A percentile compares a stretch with the other conserved stretches of the same genome.
Conservation (phyloP, 2,113 vertebrate species). For the Siniperca chuatsi region DNA sequence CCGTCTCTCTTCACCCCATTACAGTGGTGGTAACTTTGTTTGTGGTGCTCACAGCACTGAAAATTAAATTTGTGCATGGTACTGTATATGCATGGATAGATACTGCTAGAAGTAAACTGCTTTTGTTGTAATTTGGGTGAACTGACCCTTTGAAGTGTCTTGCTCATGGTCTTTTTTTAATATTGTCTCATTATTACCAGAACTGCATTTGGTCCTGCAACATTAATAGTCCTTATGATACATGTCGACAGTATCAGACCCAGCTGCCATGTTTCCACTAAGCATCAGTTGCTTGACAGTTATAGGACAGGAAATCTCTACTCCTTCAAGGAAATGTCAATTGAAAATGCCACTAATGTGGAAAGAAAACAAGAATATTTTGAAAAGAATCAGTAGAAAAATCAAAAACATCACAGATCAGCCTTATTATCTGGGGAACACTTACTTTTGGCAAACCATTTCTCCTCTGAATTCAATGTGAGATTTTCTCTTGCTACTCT, state of each 20-base stretch:
- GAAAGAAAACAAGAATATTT: constrained; percentile 38
- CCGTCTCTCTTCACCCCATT: no score
- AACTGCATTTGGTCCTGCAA: neutral
- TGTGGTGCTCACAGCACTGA: neutral
- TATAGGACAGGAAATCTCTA: constrained; percentile 31
- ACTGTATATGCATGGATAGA: neutral
- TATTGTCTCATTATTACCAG: constrained; percentile 6
- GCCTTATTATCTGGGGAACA: constrained; percentile 8
- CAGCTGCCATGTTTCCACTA: constrained; percentile 7
- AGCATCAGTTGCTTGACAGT: constrained; percentile 39
- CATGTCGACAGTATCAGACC: constrained; percentile 10
- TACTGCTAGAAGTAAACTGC: neutral
- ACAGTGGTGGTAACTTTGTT: no score
- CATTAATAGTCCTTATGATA: constrained; percentile 4
- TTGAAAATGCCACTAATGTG: constrained; percentile 45
- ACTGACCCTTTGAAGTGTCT: neutral
- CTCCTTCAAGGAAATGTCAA: constrained; percentile 38
- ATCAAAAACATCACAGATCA: constrained; percentile 16
- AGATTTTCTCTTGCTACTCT: constrained; percentile 11
- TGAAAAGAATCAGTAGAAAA: neutral
- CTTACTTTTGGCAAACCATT: constrained; percentile 15
- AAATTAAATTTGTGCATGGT: neutral
- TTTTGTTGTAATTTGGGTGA: neutral
- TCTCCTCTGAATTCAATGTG: constrained; percentile 2
- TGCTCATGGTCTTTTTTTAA: neutral